phyloP scores from a whole-genome alignment of 2,797 vertebrate species.

The Echiichthys vipera region DNA sequence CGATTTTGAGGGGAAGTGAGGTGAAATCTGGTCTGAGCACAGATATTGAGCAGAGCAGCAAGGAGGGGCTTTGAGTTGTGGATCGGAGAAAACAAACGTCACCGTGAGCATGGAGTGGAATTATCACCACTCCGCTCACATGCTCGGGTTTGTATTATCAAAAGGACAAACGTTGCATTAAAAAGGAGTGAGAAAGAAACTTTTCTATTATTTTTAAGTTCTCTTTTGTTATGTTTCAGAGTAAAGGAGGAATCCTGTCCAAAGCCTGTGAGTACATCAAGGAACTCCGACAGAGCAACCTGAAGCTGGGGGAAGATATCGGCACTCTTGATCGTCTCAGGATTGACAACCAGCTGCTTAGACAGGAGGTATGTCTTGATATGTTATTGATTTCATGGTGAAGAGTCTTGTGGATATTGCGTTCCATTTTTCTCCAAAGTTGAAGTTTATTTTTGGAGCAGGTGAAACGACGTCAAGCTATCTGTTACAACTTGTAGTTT shows the following conservation, averaged over 20 bases:
- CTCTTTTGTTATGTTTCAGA: conserved; percentile 75
- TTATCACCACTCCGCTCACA: too few relatives aligned
- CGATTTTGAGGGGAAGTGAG: too few relatives aligned
- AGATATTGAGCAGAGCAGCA: too few relatives aligned
- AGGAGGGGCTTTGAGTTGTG: too few relatives aligned
- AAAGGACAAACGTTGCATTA: not conserved
- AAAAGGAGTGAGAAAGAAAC: not conserved
- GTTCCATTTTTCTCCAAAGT: not conserved
- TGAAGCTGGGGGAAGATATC: conserved; percentile 90
- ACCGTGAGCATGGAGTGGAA: too few relatives aligned
- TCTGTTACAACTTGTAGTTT: not conserved
- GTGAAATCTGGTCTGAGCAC: too few relatives aligned
- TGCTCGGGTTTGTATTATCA: too few relatives aligned
- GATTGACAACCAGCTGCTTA: conserved; percentile 92
- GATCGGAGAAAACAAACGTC: too few relatives aligned
- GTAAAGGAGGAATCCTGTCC: conserved; percentile 95
- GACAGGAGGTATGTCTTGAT: conserved; percentile 87
- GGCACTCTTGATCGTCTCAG: conserved; percentile 89
- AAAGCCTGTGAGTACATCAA: conserved; percentile 98
- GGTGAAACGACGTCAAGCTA: not conserved
- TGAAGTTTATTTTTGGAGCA: not conserved
- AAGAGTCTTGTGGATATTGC: not conserved
- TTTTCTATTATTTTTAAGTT: too few relatives aligned
- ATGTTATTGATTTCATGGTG: not conserved
- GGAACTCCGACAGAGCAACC: conserved; percentile 93